phyloP scores from a whole-genome alignment of 2,888 invertebrate genomes.

The Patella caerulea region DNA sequence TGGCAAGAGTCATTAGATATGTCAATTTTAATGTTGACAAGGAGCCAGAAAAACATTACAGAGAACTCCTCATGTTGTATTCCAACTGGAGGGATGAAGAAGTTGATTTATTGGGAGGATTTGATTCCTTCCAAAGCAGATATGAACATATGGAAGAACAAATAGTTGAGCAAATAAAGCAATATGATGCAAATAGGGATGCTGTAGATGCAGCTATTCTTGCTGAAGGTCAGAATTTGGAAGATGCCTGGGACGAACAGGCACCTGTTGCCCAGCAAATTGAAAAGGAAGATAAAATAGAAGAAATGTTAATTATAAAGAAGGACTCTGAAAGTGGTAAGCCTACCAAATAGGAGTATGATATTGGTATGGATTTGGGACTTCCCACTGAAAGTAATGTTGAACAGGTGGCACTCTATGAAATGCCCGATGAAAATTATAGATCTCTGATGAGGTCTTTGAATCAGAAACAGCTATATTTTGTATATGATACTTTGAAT shows the following conservation, averaged over 20 bases:
- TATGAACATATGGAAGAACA: conserved; percentile 9
- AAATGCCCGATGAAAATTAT: conserved; percentile 37
- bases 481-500: conserved; percentile 37
- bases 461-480: conserved; percentile 35
- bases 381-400: conserved; percentile 24
- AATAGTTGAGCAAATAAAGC: conserved; percentile 25
- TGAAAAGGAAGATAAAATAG: neutral
- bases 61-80: conserved; percentile 53
- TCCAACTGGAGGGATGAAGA: conserved; percentile 54
- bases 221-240: conserved; percentile 26
- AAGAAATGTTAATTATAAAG: neutral
- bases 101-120: conserved; percentile 19
- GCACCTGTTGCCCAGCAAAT: conserved; percentile 11
- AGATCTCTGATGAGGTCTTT: conserved; percentile 33
- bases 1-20: conserved; percentile 31
- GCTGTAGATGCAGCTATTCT: conserved; percentile 30
- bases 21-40: conserved; percentile 39
- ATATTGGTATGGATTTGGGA: conserved; percentile 38
- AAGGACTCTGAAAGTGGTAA: conserved; percentile 6
- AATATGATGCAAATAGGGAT: conserved; percentile 31
- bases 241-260: conserved; percentile 35
- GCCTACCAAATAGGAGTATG: conserved; percentile 31
- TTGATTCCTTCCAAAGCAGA: neutral
- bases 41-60: conserved; percentile 50
- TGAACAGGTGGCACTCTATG: conserved; percentile 21